A percentile compares a stretch with the other conserved stretches of the same genome.
Evolutionary conservation across 2,888 invertebrate genomes (phyloP).

Genomic region (Calliopum simillimum): DNA sequence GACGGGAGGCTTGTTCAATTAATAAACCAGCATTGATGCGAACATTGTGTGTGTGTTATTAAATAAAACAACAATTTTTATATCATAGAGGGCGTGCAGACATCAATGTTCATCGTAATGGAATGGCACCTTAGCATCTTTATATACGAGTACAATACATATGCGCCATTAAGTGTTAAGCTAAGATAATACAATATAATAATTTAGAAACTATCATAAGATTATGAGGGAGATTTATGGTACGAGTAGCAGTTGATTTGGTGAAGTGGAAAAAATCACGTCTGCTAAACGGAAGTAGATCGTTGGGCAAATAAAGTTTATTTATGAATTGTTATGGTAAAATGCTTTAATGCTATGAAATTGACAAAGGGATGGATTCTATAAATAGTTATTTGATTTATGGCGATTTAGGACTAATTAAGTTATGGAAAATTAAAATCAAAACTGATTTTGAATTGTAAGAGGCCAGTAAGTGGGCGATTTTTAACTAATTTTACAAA

Average conservation of each 20-base stretch:
- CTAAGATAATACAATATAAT: background rate
- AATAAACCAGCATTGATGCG: conserved; percentile 6
- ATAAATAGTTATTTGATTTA: background rate
- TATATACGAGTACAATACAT: too few species aligned
- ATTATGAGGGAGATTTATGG: background rate
- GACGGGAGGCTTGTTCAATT: conserved; percentile 1
- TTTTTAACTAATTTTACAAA: too few species aligned
- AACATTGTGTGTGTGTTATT: background rate
- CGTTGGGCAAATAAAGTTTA: background rate
- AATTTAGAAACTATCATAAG: background rate
- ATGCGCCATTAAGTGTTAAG: conserved; percentile 1
- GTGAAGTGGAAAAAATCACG: conserved; percentile 7
- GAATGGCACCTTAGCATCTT: background rate
- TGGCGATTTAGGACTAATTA: background rate
- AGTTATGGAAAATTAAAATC: too few species aligned
- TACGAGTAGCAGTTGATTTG: background rate
- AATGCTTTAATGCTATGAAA: background rate
- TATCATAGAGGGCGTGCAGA: conserved; percentile 4
- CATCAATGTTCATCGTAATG: background rate
- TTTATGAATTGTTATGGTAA: conserved; percentile 1
- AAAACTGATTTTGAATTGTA: too few species aligned
- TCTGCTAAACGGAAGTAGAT: conserved; percentile 8
- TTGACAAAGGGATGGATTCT: background rate
- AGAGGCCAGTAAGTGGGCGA: too few species aligned
- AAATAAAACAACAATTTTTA: background rate